Evolutionary conservation across 1,140 invertebrate genomes (phyloP), one percentile per base, ranked within the genome.

Genomic region (Aphelenchoides avenae): DNA sequence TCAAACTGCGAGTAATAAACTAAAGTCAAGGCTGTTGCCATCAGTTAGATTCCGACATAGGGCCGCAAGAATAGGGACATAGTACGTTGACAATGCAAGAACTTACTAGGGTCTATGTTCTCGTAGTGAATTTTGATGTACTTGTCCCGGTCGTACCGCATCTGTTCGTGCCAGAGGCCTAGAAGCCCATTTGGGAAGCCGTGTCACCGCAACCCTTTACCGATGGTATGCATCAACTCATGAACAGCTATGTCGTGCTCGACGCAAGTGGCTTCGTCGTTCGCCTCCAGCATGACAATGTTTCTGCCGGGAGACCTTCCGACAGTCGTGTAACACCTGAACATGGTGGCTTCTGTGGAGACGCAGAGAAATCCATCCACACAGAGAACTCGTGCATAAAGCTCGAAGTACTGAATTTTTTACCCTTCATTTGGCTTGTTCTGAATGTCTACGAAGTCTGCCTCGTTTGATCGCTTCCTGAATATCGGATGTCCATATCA

Each of bases 91-190:
- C 15, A 15, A 26, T 20, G 1, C 11, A 2, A 9, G 6, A n/a
- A 27, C 43, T 7, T 52, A 68, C 66, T 53, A 36, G 52, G 49
- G n/a, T 61, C 68, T 43, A 76, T 75, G 41, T 76, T 77, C 20
- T 73, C 64, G 33, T 57, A 77, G 22, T 64, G 53, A 6, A 76
- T 64, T 33, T 68, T 67, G 39, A 73, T 75, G 44, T 51, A 73
- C 7, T 73, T 56, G 57, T 73, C 71, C 44, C 71, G 48, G 44
- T 73, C 71, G n/a, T 62, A 51, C 36, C 64, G 44, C 67, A 71
- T 71, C 11, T 66, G 64, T 43, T 62, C 51, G 26, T 66, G 67
- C 50, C 68, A 68, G 5, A 59, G 33, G 5, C 46, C 60, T 41
- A 54, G 53, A 53, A 54, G 5, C n/a, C n/a, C n/a, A n/a, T n/a